phyloP scores from a whole-genome alignment of 2,888 invertebrate genomes.

The Pandemis heparana region DNA sequence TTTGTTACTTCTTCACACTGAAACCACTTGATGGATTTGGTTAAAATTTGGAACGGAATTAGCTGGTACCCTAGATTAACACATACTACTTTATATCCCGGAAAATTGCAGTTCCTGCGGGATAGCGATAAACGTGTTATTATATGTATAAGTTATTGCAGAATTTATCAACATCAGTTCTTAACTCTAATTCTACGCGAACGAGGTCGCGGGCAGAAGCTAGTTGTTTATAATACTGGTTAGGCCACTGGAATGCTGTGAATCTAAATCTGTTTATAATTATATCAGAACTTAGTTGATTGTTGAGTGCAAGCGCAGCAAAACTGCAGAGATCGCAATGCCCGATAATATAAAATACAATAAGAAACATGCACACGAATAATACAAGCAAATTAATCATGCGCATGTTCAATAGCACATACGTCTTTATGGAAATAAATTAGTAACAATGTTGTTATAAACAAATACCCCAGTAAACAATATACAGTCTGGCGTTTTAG shows the following conservation, averaged over 20 bases:
- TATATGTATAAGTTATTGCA: too few species aligned
- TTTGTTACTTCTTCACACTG: too few species aligned
- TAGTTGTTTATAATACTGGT: too few species aligned
- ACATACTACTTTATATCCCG: too few species aligned
- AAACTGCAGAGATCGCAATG: conserved; percentile 8
- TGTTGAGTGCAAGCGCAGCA: not conserved
- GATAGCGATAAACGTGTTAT: too few species aligned
- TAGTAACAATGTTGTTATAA: conserved; percentile 4
- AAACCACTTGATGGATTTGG: too few species aligned
- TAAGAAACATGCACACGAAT: conserved; percentile 1
- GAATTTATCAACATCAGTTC: too few species aligned
- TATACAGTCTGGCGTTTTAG: not conserved
- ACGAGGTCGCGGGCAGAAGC: too few species aligned
- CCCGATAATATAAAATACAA: not conserved
- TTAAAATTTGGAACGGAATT: too few species aligned
- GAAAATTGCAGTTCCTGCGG: too few species aligned
- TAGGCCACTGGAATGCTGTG: not conserved
- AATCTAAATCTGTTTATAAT: not conserved
- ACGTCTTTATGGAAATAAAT: not conserved
- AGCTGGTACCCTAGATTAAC: too few species aligned
- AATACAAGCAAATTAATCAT: conserved; percentile 15
- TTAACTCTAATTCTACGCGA: too few species aligned
- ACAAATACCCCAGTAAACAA: not conserved
- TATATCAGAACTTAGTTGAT: not conserved
- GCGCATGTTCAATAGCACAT: not conserved